Percentiles rank a stretch among this genome's conserved stretches.
These are phyloP conservation scores for Spondyliosoma cantharus DNA, from an alignment of 2,797 vertebrate genomes.

Conservation along the genomic window DNA sequence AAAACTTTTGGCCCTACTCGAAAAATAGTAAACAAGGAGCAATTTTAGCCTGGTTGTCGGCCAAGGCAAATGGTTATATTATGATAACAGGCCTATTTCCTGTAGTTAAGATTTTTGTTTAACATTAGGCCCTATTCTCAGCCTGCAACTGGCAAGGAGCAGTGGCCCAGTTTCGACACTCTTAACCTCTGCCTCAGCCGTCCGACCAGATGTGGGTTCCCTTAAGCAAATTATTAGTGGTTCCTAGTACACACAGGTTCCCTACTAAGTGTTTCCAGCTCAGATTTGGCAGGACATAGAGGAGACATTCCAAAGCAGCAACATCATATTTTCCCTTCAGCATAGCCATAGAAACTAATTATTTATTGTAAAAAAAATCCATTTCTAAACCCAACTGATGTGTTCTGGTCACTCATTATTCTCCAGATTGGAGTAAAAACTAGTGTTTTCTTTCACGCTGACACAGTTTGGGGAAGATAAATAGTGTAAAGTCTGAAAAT, in stretches of 20 bases:
- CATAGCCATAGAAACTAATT: slow-evolving; percentile 89
- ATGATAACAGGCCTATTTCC: slow-evolving; percentile 93
- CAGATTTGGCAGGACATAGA: slow-evolving; percentile 82
- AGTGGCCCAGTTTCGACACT: slow-evolving; percentile 83
- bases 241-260: slow-evolving; percentile 90
- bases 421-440: slow-evolving; percentile 26
- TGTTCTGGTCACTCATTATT: slow-evolving; percentile 53
- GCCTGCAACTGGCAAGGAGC: slow-evolving; percentile 85
- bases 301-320: slow-evolving; percentile 90
- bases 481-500: slow-evolving; percentile 28
- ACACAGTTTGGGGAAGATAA: slow-evolving; percentile 24
- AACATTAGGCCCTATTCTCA: slow-evolving; percentile 87
- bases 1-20: slow-evolving; percentile 78
- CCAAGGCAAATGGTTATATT: slow-evolving; percentile 93
- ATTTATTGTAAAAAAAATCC: slow-evolving; percentile 83
- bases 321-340: slow-evolving; percentile 90
- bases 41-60: slow-evolving; percentile 87
- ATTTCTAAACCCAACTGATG: slow-evolving; percentile 61
- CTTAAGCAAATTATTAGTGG: slow-evolving; percentile 95
- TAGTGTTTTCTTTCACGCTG: background rate
- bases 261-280: slow-evolving; percentile 94
- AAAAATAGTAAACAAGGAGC: slow-evolving; percentile 87
- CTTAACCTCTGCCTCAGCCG: slow-evolving; percentile 90
- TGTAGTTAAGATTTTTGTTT: slow-evolving; percentile 94
- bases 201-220: slow-evolving; percentile 93